phyloP scores from a whole-genome alignment of 37 sponge, comb jelly and placozoan genomes.

The Geodia barretti region DNA sequence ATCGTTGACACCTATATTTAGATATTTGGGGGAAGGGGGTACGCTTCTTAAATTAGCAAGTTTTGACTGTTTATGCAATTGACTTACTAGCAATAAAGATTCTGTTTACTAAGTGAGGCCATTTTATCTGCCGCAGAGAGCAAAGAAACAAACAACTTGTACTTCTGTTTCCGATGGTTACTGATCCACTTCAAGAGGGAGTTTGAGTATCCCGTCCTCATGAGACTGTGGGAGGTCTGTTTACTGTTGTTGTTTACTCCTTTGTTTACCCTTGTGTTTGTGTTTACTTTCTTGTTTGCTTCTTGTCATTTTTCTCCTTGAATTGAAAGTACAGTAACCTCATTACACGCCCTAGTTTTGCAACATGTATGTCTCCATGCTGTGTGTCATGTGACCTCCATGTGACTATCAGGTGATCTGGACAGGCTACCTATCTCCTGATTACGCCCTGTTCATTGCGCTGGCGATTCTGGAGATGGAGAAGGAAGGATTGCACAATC shows the following conservation, averaged over 20 bases:
- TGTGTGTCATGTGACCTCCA: background rate
- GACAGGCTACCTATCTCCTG: slow-evolving; percentile 69
- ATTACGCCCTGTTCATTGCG: slow-evolving; percentile 88
- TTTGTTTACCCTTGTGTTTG: background rate
- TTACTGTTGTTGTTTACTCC: too few relatives aligned
- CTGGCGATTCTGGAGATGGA: slow-evolving; percentile 82
- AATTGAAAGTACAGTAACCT: background rate
- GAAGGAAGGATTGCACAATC: slow-evolving; percentile 43
- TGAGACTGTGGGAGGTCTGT: slow-evolving; percentile 89
- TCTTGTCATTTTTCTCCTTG: background rate
- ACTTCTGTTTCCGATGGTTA: slow-evolving; percentile 95
- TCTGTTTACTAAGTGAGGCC: too few relatives aligned
- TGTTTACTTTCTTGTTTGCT: background rate
- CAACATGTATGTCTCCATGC: background rate
- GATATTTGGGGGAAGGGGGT: too few relatives aligned
- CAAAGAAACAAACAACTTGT: slow-evolving; percentile 79
- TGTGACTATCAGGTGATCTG: slow-evolving; percentile 71
- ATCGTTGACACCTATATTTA: too few relatives aligned
- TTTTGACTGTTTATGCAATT: too few relatives aligned
- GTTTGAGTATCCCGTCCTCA: slow-evolving; percentile 67
- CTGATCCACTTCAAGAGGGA: slow-evolving; percentile 93
- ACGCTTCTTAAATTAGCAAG: too few relatives aligned
- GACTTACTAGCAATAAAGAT: too few relatives aligned
- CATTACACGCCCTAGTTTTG: background rate
- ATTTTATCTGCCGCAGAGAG: slow-evolving; percentile 47